Conservation (phyloP, 1,140 invertebrate genomes). For the Macrobrachium rosenbergii region DNA sequence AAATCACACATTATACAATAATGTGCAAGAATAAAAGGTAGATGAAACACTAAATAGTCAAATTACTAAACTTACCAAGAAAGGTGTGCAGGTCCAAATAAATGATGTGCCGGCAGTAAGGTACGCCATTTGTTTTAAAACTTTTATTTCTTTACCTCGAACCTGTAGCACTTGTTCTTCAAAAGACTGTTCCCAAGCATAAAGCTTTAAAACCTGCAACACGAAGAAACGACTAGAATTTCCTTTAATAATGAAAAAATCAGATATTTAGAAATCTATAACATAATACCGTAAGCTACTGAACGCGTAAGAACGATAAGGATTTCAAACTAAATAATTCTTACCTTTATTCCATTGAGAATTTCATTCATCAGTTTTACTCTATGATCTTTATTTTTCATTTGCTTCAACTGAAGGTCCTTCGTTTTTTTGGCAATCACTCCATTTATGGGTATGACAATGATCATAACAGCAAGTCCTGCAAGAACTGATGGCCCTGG, state of each 20-base stretch:
- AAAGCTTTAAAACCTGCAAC: conserved; percentile 68
- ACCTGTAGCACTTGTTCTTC: conserved; percentile 69
- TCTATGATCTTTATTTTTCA: conserved; percentile 92
- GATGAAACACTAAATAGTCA: not conserved
- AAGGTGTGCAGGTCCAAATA: conserved; percentile 93
- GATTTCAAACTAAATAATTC: not conserved
- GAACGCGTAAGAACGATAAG: no score
- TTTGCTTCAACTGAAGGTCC: conserved; percentile 84
- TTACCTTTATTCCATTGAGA: conserved; percentile 91
- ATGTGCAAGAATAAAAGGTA: not conserved
- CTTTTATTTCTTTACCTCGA: conserved; percentile 70
- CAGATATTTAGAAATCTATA: not conserved
- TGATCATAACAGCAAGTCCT: conserved; percentile 91
- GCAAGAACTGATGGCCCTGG: conserved; percentile 86
- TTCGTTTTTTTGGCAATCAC: conserved; percentile 84
- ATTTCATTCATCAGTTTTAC: conserved; percentile 97
- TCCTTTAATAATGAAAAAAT: no score
- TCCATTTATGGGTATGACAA: conserved; percentile 91
- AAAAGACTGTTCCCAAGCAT: conserved; percentile 72
- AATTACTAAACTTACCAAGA: conserved; percentile 3
- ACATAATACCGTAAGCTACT: not conserved
- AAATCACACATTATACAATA: no score
- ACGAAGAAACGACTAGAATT: not conserved
- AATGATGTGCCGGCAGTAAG: conserved; percentile 82
- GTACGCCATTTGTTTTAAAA: conserved; percentile 71